Evolutionary conservation across 53 echinoderm and acorn worm genomes (phyloP).

Genomic region (Glandiceps talaboti): DNA sequence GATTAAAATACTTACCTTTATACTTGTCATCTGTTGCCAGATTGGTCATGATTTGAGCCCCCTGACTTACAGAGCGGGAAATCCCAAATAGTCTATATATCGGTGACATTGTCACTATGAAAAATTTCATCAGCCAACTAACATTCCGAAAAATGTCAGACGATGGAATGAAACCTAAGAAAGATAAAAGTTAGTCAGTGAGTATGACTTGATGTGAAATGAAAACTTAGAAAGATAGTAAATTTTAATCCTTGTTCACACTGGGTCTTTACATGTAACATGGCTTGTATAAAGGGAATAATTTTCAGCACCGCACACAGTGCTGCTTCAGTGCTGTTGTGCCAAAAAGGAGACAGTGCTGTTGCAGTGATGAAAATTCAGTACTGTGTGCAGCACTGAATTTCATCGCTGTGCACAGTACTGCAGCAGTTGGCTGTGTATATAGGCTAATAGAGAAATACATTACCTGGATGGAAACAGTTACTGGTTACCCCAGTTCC

Average conservation of each 20-base stretch:
- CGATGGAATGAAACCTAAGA: constrained; percentile 59
- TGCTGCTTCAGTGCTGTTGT: too few species aligned
- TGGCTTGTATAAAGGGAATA: background rate
- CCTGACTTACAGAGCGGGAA: constrained; percentile 42
- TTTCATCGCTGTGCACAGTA: too few species aligned
- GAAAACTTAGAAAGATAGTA: too few species aligned
- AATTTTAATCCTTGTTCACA: too few species aligned
- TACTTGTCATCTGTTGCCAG: background rate
- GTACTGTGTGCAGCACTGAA: too few species aligned
- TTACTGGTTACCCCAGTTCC: too few species aligned
- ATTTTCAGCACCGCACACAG: too few species aligned
- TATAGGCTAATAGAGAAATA: too few species aligned
- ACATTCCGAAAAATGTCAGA: constrained; percentile 42
- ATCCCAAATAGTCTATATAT: constrained; percentile 36
- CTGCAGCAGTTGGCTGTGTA: too few species aligned
- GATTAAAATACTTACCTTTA: constrained; percentile 10
- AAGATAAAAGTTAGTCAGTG: background rate
- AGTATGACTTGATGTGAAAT: background rate
- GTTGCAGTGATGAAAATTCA: too few species aligned
- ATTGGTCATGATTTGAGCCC: constrained; percentile 14
- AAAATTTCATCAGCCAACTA: constrained; percentile 14
- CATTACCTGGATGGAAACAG: too few species aligned
- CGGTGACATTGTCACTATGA: constrained; percentile 10
- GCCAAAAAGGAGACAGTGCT: too few species aligned
- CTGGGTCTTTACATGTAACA: background rate